Conservation (phyloP, 2,113 vertebrate genomes). For the Epinephelus cyanopodus region DNA sequence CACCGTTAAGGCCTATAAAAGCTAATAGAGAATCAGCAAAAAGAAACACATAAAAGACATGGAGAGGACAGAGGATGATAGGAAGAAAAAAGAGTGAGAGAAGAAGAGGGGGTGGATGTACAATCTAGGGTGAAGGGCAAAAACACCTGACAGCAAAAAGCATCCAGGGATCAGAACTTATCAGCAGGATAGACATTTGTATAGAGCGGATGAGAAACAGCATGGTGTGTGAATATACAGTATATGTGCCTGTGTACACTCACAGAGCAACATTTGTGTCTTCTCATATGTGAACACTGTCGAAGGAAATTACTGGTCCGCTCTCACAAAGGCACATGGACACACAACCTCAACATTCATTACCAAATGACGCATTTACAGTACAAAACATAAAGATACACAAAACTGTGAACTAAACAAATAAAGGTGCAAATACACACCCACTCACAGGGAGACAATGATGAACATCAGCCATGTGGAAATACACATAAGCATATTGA, state of each 20-base stretch:
- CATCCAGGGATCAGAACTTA: constrained; percentile 53
- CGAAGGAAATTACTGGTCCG: constrained; percentile 11
- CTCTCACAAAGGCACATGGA: not conserved
- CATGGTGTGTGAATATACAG: not conserved
- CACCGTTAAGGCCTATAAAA: constrained; percentile 29
- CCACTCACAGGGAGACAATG: not conserved
- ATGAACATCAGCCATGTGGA: not conserved
- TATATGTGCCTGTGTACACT: not conserved
- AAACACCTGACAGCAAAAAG: constrained; percentile 45
- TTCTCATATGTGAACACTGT: constrained; percentile 32
- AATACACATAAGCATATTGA: constrained; percentile 9
- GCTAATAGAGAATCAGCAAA: constrained; percentile 27
- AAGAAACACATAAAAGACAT: constrained; percentile 29
- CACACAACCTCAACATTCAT: too few species aligned
- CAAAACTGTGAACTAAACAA: not conserved
- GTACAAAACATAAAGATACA: not conserved
- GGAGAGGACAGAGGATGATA: not conserved
- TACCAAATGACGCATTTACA: not conserved
- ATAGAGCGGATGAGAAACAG: constrained; percentile 19
- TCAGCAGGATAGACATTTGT: constrained; percentile 25
- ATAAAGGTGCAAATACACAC: not conserved
- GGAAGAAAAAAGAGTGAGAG: not conserved
- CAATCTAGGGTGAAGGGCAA: constrained; percentile 30
- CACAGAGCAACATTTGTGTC: constrained; percentile 8
- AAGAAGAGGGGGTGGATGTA: not conserved